Base-by-base conservation (phyloP, 2,113 vertebrate species). In the Herpetotheres cachinnans region DNA sequence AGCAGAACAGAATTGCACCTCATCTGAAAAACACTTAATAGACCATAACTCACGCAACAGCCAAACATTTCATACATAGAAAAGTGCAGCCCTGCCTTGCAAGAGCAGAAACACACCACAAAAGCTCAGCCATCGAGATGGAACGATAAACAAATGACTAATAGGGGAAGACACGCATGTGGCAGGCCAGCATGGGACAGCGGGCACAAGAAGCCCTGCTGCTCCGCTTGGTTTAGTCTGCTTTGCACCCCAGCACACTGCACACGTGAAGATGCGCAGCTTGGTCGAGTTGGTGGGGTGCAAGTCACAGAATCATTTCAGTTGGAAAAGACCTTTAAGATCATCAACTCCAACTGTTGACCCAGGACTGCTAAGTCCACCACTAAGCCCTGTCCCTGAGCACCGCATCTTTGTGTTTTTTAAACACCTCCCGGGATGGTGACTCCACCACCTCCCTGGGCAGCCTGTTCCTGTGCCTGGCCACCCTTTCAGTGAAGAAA, bases 151-250 rank as follows among this genome's bases (percentile, higher is more conserved):
- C 3, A 4, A 9, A 10, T 2, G 50, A 26, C 27, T 1, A 7
- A 12, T 0, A 18, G 50, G 44, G 34, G n/a, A 16, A 10, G 34
- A 10, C 8, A 2, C 0, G 3, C 32, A n/a, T 2, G 17, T 3
- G 46, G 12, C 69, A 20, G 82, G 38, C 24, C 44, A 4, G 62
- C 61, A 20, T 0, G 5, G n/a, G n/a, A 8, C 17, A 24, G 19
- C 8, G 73, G n/a, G 63, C 69, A 36, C 9, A 0, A 30, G 76
- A 36, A 76, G 44, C 12, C 21, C 19, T 6, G 19, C 26, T 3
- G 69, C 50, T n/a, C 29, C 0, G 0, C 2, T 4, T 2, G 32
- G 32, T 44, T 5, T 6, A 4, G 6, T 3, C 36, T 26, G 34
- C 70, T 16, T 6, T 1, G 20, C 40, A 4, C 24, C 49, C 49